Conservation (phyloP, 2,113 vertebrate species). For the Poecilia latipinna region DNA sequence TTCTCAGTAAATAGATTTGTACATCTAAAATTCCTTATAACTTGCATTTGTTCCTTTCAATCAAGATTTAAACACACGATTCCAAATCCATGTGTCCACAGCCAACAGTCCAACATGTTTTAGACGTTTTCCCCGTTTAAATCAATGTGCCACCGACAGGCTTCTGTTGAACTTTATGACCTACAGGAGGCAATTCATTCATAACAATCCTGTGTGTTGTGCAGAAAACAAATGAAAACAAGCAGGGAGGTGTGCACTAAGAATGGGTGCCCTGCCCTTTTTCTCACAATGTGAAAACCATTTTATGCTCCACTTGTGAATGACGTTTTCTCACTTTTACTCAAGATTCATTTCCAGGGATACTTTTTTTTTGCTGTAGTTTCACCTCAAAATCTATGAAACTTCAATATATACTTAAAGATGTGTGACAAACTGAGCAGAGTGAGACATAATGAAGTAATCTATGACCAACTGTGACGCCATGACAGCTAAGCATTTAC, state of each 20-base stretch:
- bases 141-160: background rate
- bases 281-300: background rate
- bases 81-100: background rate
- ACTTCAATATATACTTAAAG: too few species aligned
- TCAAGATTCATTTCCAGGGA: background rate
- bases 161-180: background rate
- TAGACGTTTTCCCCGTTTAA: background rate
- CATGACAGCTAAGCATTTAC: background rate
- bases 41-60: background rate
- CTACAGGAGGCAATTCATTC: background rate
- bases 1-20: too few species aligned
- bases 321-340: background rate
- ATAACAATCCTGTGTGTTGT: background rate
- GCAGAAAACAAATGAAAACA: background rate
- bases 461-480: conserved; percentile 6
- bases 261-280: background rate
- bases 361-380: background rate
- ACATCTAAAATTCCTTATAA: background rate
- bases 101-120: background rate
- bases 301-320: background rate
- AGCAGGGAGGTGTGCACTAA: background rate
- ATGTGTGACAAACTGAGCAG: background rate
- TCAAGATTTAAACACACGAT: background rate
- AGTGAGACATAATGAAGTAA: background rate
- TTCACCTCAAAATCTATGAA: background rate